phyloP scores from a whole-genome alignment of 37 sponge, comb jelly and placozoan species.

The Hormiphora californensis region DNA sequence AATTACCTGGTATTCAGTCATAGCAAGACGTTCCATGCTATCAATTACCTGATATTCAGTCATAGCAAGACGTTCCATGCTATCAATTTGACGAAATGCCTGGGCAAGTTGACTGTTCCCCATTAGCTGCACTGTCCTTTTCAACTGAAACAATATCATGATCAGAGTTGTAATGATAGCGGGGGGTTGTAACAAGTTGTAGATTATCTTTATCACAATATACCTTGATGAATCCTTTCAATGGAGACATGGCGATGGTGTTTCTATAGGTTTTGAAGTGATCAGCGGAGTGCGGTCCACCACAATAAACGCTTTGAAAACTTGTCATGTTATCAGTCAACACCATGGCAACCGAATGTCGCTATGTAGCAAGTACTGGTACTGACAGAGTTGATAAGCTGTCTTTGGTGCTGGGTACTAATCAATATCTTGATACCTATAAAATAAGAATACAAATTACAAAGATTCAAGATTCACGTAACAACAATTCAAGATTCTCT shows the following conservation, averaged over 20 bases:
- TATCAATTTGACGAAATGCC: conserved; percentile 6
- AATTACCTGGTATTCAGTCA: no score
- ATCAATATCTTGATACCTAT: no score
- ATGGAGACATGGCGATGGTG: conserved; percentile 34
- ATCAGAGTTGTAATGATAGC: no score
- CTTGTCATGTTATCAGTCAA: background rate
- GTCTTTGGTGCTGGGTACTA: no score
- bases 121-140: conserved; percentile 14
- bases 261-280: conserved; percentile 20
- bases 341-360: no score
- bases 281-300: background rate
- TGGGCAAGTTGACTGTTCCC: conserved; percentile 1
- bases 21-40: no score
- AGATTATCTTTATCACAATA: background rate
- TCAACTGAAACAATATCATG: background rate
- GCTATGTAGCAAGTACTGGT: no score
- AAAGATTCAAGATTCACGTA: no score
- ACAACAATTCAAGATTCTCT: no score
- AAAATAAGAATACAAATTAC: no score
- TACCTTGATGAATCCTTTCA: conserved; percentile 30
- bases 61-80: conserved; percentile 14
- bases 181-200: no score
- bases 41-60: conserved; percentile 37
- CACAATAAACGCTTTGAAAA: conserved; percentile 25
- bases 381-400: no score